Evolutionary conservation across 2,888 invertebrate species (phyloP).

Genomic region (Cryptosula pallasiana): DNA sequence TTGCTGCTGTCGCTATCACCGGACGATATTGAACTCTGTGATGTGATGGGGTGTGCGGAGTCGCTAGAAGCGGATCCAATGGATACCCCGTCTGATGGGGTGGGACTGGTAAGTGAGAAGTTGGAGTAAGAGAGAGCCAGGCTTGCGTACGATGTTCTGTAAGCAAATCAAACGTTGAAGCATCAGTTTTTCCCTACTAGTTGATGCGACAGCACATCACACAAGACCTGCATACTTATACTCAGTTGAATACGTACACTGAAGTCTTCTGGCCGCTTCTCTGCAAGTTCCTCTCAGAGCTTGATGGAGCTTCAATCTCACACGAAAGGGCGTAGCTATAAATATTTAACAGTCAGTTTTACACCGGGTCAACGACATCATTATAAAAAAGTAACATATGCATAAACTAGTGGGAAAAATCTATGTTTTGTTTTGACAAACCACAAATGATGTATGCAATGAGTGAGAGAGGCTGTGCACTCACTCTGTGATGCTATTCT

Average conservation of each 20-base stretch:
- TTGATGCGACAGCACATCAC: neutral
- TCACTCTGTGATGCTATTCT: too few species aligned
- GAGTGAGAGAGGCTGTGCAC: too few species aligned
- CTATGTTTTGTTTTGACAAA: too few species aligned
- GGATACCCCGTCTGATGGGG: slow-evolving; percentile 15
- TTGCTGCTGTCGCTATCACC: neutral
- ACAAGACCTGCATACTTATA: neutral
- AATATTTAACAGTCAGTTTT: too few species aligned
- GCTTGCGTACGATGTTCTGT: slow-evolving; percentile 7
- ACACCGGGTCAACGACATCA: too few species aligned
- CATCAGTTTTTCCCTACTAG: too few species aligned
- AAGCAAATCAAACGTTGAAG: neutral
- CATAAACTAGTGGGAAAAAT: too few species aligned
- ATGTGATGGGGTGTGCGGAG: slow-evolving; percentile 17
- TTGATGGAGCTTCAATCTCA: slow-evolving; percentile 68
- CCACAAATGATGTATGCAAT: too few species aligned
- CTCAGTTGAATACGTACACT: neutral
- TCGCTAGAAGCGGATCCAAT: slow-evolving; percentile 22
- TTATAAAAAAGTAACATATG: too few species aligned
- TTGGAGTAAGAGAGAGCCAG: slow-evolving; percentile 3
- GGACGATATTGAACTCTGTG: slow-evolving; percentile 18
- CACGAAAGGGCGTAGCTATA: slow-evolving; percentile 68
- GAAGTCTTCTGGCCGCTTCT: neutral
- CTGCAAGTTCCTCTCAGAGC: slow-evolving; percentile 22
- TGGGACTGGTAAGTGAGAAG: slow-evolving; percentile 13